Evolutionary conservation across 1,140 invertebrate species (phyloP).

Genomic region (Capitella teleta): DNA sequence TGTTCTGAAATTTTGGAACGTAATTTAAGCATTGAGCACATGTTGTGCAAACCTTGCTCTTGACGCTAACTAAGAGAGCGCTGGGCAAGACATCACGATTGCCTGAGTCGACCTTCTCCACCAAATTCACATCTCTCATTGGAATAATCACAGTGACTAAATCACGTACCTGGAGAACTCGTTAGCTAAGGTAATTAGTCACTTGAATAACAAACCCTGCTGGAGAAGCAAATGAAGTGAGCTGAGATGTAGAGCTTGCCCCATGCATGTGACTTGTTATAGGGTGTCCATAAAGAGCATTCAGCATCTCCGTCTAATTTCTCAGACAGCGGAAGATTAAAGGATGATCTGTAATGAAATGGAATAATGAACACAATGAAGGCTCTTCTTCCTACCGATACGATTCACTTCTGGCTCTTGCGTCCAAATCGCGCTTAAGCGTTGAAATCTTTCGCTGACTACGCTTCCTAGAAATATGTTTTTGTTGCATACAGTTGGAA

Average conservation of each 20-base stretch:
- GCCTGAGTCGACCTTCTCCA: conserved; percentile 60
- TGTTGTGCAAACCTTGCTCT: conserved; percentile 52
- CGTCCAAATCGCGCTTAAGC: conserved; percentile 87
- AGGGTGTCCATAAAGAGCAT: conserved; percentile 87
- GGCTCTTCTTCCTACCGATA: conserved; percentile 43
- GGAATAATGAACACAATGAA: too few species aligned
- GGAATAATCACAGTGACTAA: conserved; percentile 81
- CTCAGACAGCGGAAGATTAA: conserved; percentile 73
- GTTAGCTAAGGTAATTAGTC: background rate
- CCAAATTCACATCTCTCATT: conserved; percentile 60
- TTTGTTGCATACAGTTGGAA: too few species aligned
- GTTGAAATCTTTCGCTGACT: conserved; percentile 48
- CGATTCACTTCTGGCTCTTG: conserved; percentile 74
- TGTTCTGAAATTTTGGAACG: conserved; percentile 40
- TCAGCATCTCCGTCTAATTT: conserved; percentile 86
- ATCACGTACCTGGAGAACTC: conserved; percentile 55
- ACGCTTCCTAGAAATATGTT: background rate
- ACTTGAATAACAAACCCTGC: conserved; percentile 55
- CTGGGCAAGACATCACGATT: conserved; percentile 51
- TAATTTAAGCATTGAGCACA: too few species aligned
- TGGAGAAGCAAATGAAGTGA: conserved; percentile 93
- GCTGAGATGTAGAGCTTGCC: conserved; percentile 86
- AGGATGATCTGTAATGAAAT: conserved; percentile 47
- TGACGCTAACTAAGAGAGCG: conserved; percentile 73
- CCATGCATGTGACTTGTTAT: conserved; percentile 76